Base-by-base conservation (phyloP, 2,797 vertebrate genomes). In the Parambassis ranga region DNA sequence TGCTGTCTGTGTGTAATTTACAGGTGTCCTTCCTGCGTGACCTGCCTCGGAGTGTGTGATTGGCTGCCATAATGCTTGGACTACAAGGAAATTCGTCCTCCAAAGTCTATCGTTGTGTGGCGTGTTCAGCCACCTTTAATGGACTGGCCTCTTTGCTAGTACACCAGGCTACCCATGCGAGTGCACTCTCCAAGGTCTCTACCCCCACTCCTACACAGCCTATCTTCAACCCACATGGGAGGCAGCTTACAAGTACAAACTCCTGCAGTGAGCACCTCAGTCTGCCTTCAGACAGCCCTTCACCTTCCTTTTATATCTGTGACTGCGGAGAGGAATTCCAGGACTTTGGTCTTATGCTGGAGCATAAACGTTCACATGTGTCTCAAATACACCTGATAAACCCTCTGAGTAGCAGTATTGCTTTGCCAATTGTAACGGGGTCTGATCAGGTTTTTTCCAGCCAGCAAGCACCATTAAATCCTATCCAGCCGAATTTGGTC, bases 41-140 rank as follows among this genome's bases (percentile, higher is more conserved):
- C 59, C 79, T 23, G 39, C 56, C 71, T 58, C 27, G n/a, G 16
- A 18, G 46, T 27, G 31, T 37, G 15, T 14, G 4, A 33, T 26
- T 52, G 55, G 36, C 37, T 71, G 66, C 69, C 68, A 84, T 46
- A 65, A 94, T 94, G 93, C 90, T 94, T 41, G 93, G 92, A 2
- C 77, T 94, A 48, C 90, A 93, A 64, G 92, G 92, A 77, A 90
- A 61, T 56, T 85, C 90, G 0, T 52, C 89, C 3, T 58, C 86
- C 31, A 93, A 92, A 81, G 87, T 90, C 13, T 92, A 92, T 52
- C 89, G 85, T 32, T 93, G 93, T 74, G 86, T 92, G 72, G 91
- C 92, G 1, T 93, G 92, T 72, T 91, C 92, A n/a, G 90, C 90
- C 27, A 91, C 90, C 4, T 93, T 93, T 76, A 83, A 62, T n/a